phyloP scores from a whole-genome alignment of 2,113 vertebrate genomes.

The Ophthalmolycus amberensis region DNA sequence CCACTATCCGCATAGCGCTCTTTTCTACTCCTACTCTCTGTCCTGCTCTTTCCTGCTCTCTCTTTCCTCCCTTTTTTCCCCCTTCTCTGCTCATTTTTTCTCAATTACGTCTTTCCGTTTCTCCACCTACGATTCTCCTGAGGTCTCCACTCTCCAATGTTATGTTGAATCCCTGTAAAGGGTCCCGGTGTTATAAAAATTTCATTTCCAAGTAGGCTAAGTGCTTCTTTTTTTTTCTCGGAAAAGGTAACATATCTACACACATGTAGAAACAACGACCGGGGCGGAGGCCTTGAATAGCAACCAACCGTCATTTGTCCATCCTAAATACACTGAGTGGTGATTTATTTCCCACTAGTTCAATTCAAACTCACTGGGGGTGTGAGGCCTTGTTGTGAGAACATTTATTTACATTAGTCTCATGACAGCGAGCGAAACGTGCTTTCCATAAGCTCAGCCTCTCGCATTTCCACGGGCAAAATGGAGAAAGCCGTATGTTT shows the following conservation, averaged over 20 bases:
- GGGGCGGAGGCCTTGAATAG: slow-evolving; percentile 29
- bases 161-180: slow-evolving; percentile 9
- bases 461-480: slow-evolving; percentile 50
- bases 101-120: slow-evolving; percentile 34
- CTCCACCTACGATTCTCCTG: slow-evolving; percentile 49
- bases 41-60: slow-evolving; percentile 50
- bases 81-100: slow-evolving; percentile 24
- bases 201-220: slow-evolving; percentile 7
- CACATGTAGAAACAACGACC: background rate
- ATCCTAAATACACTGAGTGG: slow-evolving; percentile 37
- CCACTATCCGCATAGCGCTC: slow-evolving; percentile 72
- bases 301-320: slow-evolving; percentile 38
- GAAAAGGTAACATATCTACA: slow-evolving; percentile 5
- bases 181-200: slow-evolving; percentile 27
- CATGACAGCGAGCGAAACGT: slow-evolving; percentile 58
- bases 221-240: background rate
- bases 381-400: slow-evolving; percentile 53
- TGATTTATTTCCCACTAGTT: slow-evolving; percentile 37
- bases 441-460: slow-evolving; percentile 49
- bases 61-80: background rate
- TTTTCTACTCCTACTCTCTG: slow-evolving; percentile 61
- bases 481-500: slow-evolving; percentile 65
- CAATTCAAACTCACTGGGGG: slow-evolving; percentile 32
- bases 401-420: slow-evolving; percentile 67
- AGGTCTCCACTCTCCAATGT: slow-evolving; percentile 30